A percentile compares a stretch with the other conserved stretches of the same genome.
phyloP scores from a whole-genome alignment of 2,113 vertebrate genomes.

The Halichoeres trimaculatus region DNA sequence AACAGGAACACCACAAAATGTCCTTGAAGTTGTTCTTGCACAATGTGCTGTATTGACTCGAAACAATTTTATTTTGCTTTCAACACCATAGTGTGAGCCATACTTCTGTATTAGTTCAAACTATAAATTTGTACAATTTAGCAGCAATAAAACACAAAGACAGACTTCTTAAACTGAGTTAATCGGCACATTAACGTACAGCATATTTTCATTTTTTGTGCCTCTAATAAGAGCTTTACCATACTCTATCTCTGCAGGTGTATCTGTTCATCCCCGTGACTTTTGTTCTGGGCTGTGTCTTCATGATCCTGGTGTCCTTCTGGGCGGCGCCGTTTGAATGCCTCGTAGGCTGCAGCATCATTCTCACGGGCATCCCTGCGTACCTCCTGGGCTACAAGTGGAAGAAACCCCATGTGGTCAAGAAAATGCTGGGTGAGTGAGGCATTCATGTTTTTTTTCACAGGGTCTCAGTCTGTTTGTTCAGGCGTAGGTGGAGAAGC shows the following conservation, averaged over 20 bases:
- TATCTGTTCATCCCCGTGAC: constrained; percentile 72
- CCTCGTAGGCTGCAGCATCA: constrained; percentile 76
- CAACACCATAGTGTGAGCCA: too few relatives aligned
- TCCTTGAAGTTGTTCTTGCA: too few relatives aligned
- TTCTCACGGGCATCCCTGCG: constrained; percentile 81
- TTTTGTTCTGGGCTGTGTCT: constrained; percentile 80
- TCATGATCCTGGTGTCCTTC: constrained; percentile 83
- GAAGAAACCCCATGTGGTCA: constrained; percentile 79
- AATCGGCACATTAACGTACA: too few relatives aligned
- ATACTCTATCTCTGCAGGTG: constrained; percentile 57
- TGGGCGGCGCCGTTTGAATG: constrained; percentile 83
- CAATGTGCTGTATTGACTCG: too few relatives aligned
- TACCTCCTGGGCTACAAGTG: constrained; percentile 84
- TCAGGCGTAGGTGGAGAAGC: constrained; percentile 24
- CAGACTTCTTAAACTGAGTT: too few relatives aligned
- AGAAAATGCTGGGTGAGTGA: constrained; percentile 80
- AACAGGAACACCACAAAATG: too few relatives aligned
- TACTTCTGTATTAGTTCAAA: too few relatives aligned
- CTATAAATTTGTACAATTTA: too few relatives aligned
- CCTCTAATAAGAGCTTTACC: too few relatives aligned
- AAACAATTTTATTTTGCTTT: too few relatives aligned
- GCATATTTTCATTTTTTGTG: too few relatives aligned
- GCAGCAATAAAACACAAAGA: too few relatives aligned
- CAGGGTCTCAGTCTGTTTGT: constrained; percentile 26
- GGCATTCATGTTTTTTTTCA: constrained; percentile 12